Evolutionary conservation across 1,140 invertebrate species (phyloP).

Genomic region (Holcopasites calliopsidis): DNA sequence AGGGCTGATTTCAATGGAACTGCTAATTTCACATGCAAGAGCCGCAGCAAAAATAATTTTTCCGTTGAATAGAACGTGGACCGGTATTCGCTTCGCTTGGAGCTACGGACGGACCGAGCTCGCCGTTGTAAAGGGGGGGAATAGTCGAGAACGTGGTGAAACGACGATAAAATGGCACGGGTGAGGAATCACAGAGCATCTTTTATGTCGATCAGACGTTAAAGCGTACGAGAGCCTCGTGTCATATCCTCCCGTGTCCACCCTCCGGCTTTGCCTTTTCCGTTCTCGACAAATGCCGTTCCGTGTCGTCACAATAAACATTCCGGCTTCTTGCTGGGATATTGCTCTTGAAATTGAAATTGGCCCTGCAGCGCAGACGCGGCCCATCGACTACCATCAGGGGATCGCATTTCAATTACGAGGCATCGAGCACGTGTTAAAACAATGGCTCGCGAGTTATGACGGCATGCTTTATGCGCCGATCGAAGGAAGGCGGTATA

Average conservation of each 20-base stretch:
- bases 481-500: not conserved
- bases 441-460: conserved; percentile 6
- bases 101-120: not conserved
- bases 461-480: not conserved
- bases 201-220: conserved; percentile 58
- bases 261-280: not conserved
- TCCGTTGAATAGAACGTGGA: not conserved
- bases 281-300: not conserved
- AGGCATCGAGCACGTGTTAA: conserved; percentile 21
- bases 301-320: conserved; percentile 44
- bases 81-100: conserved; percentile 15
- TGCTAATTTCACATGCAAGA: not conserved
- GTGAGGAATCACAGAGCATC: conserved; percentile 28
- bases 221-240: conserved; percentile 20
- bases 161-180: conserved; percentile 25
- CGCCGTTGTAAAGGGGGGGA: conserved; percentile 1
- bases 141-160: not conserved
- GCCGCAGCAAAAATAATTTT: not conserved
- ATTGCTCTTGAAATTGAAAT: conserved; percentile 52
- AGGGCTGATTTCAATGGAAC: not conserved
- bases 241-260: not conserved
- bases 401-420: conserved; percentile 55
- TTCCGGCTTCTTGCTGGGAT: conserved; percentile 29
- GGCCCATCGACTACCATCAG: conserved; percentile 14
- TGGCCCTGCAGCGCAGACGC: conserved; percentile 7